These are phyloP conservation scores for Phrynocephalus versicolor DNA, from an alignment of 2,113 vertebrate genomes.

Conservation along the genomic window DNA sequence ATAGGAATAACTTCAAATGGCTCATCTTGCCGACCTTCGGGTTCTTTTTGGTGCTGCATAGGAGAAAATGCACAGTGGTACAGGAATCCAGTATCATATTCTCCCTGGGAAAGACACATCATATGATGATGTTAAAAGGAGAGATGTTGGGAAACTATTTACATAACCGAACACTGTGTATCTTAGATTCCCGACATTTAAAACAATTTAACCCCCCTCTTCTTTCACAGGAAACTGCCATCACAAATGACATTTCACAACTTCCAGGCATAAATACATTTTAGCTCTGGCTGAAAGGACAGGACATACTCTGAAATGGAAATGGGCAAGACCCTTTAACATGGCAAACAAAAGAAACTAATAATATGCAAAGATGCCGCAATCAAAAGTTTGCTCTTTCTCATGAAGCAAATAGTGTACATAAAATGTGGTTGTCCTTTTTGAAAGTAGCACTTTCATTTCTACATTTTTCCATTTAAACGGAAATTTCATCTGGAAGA, in stretches of 20 bases:
- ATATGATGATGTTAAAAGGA: slow-evolving; percentile 28
- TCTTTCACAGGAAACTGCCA: slow-evolving; percentile 15
- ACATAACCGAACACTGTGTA: too few species aligned
- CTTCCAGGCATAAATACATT: background rate
- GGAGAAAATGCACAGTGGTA: slow-evolving; percentile 90
- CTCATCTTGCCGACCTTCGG: slow-evolving; percentile 76
- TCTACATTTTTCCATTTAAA: background rate
- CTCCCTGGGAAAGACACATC: slow-evolving; percentile 75
- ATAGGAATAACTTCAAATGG: slow-evolving; percentile 82
- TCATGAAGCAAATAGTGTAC: too few species aligned
- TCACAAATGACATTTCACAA: background rate
- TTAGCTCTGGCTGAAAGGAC: background rate
- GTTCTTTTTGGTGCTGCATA: slow-evolving; percentile 58
- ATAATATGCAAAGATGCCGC: background rate
- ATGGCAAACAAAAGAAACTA: background rate
- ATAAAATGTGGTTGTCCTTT: too few species aligned
- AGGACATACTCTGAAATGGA: background rate
- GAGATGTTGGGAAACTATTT: background rate
- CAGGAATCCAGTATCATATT: slow-evolving; percentile 88
- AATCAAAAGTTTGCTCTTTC: too few species aligned
- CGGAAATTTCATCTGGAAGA: too few species aligned
- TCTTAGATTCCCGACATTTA: too few species aligned
- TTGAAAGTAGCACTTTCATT: background rate
- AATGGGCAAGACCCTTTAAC: background rate
- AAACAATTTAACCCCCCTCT: background rate